These are phyloP conservation scores for Myotis daubentonii DNA, from an alignment of 2,797 vertebrate species.

Conservation along the genomic window DNA sequence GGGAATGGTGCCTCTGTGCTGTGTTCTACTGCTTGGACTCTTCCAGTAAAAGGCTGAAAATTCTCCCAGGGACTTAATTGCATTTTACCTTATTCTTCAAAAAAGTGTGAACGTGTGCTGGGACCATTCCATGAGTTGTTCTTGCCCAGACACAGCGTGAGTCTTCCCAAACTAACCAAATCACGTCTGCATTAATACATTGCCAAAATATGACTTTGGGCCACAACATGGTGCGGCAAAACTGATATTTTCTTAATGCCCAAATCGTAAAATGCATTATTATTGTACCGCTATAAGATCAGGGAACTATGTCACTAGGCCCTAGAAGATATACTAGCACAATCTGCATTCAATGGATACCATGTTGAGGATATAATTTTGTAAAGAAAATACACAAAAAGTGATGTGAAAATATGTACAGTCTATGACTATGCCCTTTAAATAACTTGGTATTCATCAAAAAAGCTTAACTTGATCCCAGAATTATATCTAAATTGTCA, in stretches of 20 bases:
- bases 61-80: not conserved
- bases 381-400: slow-evolving; percentile 12
- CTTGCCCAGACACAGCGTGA: not conserved
- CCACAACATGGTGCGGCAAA: not conserved
- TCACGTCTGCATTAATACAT: not conserved
- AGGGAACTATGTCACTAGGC: not conserved
- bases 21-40: not conserved
- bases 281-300: not conserved
- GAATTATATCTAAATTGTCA: not conserved
- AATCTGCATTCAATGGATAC: not conserved
- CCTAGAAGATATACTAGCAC: not conserved
- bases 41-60: not conserved
- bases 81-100: not conserved
- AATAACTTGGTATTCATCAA: not conserved
- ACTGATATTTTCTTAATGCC: not conserved
- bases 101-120: not conserved
- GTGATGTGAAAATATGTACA: not conserved
- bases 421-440: not conserved
- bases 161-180: not conserved
- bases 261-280: not conserved
- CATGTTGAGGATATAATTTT: not conserved
- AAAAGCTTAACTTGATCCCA: not conserved
- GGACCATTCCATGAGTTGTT: not conserved
- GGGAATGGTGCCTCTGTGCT: not conserved
- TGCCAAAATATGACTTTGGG: not conserved